phyloP scores from a whole-genome alignment of 1,140 invertebrate genomes.

The Leptestheria dahalacensis region DNA sequence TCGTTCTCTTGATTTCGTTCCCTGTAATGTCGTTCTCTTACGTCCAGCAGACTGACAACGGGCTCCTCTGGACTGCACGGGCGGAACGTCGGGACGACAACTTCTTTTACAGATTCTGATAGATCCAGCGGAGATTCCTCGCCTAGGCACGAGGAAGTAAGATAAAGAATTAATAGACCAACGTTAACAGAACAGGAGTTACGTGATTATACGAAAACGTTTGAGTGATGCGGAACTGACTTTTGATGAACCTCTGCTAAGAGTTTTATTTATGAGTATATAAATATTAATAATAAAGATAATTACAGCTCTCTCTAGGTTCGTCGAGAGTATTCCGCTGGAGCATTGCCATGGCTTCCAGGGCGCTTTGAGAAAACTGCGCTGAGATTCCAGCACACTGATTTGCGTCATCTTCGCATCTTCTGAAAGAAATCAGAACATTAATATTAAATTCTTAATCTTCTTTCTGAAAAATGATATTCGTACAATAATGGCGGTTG shows the following conservation, averaged over 20 bases:
- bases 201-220: too few relatives aligned
- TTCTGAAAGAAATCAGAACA: too few relatives aligned
- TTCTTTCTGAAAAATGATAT: too few relatives aligned
- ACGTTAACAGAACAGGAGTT: too few relatives aligned
- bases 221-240: too few relatives aligned
- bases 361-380: not conserved
- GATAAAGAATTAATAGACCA: too few relatives aligned
- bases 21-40: not conserved
- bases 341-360: not conserved
- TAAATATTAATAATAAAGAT: not conserved
- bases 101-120: not conserved
- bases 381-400: too few relatives aligned
- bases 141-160: too few relatives aligned
- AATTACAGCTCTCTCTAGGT: not conserved
- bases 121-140: constrained; percentile 8
- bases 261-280: not conserved
- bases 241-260: too few relatives aligned
- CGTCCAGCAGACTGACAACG: constrained; percentile 1
- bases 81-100: not conserved
- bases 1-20: constrained; percentile 9
- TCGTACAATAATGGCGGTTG: too few relatives aligned
- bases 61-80: not conserved
- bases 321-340: not conserved
- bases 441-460: too few relatives aligned
- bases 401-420: too few relatives aligned